Percentiles rank a stretch among this genome's conserved stretches.
phyloP scores from a whole-genome alignment of 2,888 invertebrate species.

The Cylindroiulus punctatus region DNA sequence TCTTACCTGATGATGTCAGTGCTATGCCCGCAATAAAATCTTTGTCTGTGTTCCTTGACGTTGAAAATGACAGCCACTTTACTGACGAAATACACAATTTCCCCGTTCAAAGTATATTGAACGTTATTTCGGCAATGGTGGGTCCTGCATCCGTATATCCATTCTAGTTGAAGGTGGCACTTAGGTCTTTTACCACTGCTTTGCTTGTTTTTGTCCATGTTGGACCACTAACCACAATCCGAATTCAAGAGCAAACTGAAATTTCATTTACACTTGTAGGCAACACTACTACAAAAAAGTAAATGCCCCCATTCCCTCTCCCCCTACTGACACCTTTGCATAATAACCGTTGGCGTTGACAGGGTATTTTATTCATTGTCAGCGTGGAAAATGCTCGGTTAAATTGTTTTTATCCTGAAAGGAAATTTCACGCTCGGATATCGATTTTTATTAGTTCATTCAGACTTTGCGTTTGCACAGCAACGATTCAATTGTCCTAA shows the following conservation, averaged over 20 bases:
- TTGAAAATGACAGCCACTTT: constrained; percentile 67
- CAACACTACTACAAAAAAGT: not conserved
- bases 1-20: constrained; percentile 67
- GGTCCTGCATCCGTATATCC: constrained; percentile 68
- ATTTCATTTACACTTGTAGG: not conserved
- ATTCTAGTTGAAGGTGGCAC: constrained; percentile 63
- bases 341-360: not conserved
- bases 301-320: not conserved
- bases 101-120: constrained; percentile 64
- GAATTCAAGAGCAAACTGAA: not conserved
- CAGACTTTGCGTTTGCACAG: not conserved
- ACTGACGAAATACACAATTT: constrained; percentile 68
- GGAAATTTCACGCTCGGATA: not conserved
- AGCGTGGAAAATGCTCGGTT: not conserved
- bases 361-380: not conserved
- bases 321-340: not conserved
- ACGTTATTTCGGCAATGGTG: constrained; percentile 67
- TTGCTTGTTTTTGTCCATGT: constrained; percentile 23
- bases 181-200: not conserved
- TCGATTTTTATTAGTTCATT: constrained; percentile 14
- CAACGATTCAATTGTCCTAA: not conserved
- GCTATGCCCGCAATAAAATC: constrained; percentile 67
- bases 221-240: not conserved
- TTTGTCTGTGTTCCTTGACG: constrained; percentile 64
- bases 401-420: not conserved